Evolutionary conservation across 2,888 invertebrate genomes (phyloP).

Genomic region (Oscheius sp.): DNA sequence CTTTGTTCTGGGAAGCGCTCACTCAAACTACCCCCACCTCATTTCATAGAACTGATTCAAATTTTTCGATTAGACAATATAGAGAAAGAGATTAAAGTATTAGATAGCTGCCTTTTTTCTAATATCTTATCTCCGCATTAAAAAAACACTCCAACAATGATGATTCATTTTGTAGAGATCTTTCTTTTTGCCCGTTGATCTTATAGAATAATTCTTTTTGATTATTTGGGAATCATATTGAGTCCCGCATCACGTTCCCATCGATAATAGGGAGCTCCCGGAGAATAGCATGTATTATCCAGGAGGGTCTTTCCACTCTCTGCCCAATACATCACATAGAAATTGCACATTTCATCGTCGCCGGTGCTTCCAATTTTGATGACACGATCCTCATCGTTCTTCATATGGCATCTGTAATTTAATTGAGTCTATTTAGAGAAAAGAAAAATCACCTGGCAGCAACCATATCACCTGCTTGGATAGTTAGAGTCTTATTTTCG

Average conservation of each 20-base stretch:
- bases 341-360: constrained; percentile 72
- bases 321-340: constrained; percentile 70
- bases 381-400: constrained; percentile 62
- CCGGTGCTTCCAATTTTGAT: constrained; percentile 66
- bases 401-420: constrained; percentile 59
- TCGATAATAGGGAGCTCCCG: constrained; percentile 67
- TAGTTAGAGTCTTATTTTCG: constrained; percentile 76
- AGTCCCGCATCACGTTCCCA: constrained; percentile 62
- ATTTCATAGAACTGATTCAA: too few species aligned
- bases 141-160: background rate
- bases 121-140: too few species aligned
- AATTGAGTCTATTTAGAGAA: background rate
- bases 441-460: constrained; percentile 33
- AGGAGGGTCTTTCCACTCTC: constrained; percentile 49
- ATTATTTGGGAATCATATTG: constrained; percentile 63
- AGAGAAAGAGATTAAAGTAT: too few species aligned
- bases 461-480: constrained; percentile 71
- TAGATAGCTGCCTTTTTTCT: too few species aligned
- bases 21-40: too few species aligned
- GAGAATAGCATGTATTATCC: constrained; percentile 67
- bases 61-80: too few species aligned
- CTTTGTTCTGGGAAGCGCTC: too few species aligned
- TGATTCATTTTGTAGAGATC: constrained; percentile 19
- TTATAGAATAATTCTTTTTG: background rate
- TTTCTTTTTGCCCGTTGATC: constrained; percentile 18